Evolutionary conservation across 92 coral and sea anemone species (phyloP).

Genomic region (Porites divaricata): DNA sequence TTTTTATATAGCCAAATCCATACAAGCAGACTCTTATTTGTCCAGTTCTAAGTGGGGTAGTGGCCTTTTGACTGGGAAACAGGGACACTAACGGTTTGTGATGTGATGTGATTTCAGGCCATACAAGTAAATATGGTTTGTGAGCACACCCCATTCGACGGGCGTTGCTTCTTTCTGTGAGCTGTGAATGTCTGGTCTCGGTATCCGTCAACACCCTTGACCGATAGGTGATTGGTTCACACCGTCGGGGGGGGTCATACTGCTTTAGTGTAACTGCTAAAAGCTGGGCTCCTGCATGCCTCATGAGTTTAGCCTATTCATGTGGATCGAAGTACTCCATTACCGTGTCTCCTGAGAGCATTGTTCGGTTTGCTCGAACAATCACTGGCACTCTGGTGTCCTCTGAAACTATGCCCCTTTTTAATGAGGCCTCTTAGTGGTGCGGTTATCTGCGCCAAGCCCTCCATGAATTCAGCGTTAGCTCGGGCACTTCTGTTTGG

Average conservation of each 20-base stretch:
- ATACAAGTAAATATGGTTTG: slow-evolving; percentile 45
- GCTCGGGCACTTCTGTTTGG: slow-evolving; percentile 33
- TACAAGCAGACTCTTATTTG: slow-evolving; percentile 36
- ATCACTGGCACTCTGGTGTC: slow-evolving; percentile 26
- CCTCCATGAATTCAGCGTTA: slow-evolving; percentile 39
- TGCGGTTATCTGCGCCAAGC: slow-evolving; percentile 8
- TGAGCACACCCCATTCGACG: slow-evolving; percentile 47
- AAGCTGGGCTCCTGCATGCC: background rate
- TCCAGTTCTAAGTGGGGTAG: slow-evolving; percentile 26
- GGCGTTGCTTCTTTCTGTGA: slow-evolving; percentile 47
- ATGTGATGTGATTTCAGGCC: slow-evolving; percentile 37
- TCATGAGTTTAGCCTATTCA: slow-evolving; percentile 27
- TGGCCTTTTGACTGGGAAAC: slow-evolving; percentile 17
- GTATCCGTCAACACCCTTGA: background rate
- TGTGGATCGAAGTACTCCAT: slow-evolving; percentile 42
- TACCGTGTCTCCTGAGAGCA: slow-evolving; percentile 22
- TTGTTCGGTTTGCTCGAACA: background rate
- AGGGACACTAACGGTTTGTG: slow-evolving; percentile 38
- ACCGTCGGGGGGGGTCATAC: background rate
- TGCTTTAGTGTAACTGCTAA: slow-evolving; percentile 30
- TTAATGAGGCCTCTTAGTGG: background rate
- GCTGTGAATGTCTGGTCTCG: slow-evolving; percentile 32
- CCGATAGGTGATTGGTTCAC: slow-evolving; percentile 8
- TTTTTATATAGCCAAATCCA: slow-evolving; percentile 34
- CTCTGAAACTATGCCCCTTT: slow-evolving; percentile 3